These are phyloP conservation scores for Teleogryllus occipitalis DNA, from an alignment of 1,140 invertebrate genomes.

Conservation along the genomic window DNA sequence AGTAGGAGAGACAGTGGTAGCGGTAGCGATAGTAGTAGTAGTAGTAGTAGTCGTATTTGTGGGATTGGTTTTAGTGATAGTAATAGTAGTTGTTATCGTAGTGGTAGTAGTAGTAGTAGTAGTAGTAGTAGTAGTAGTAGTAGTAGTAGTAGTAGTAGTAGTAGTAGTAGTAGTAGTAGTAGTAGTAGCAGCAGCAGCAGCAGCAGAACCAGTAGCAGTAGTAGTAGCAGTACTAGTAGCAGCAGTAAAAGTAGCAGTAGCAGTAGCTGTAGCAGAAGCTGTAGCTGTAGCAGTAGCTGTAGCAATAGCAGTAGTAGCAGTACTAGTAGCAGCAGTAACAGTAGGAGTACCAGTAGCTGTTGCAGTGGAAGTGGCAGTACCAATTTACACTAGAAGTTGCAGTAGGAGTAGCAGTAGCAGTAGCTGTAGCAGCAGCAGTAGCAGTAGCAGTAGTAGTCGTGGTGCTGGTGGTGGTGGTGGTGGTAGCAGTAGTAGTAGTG, in stretches of 20 bases:
- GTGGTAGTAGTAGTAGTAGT: slow-evolving; percentile 7
- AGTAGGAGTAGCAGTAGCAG: background rate
- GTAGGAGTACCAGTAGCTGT: background rate
- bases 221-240: too few relatives aligned
- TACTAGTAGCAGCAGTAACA: background rate
- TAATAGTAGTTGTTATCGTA: background rate
- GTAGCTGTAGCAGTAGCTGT: background rate
- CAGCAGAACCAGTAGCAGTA: too few relatives aligned
- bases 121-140: slow-evolving; percentile 7
- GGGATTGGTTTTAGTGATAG: background rate
- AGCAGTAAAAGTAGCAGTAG: background rate
- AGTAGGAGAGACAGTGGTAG: background rate
- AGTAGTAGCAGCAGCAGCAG: background rate
- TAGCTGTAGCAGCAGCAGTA: background rate
- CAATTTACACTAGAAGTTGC: too few relatives aligned
- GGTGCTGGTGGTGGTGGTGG: too few relatives aligned
- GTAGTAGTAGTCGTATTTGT: background rate
- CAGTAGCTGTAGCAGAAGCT: background rate
- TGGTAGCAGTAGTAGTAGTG: too few relatives aligned
- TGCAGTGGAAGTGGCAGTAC: background rate
- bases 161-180: background rate
- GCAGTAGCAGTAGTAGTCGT: slow-evolving; percentile 2
- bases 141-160: slow-evolving; percentile 6
- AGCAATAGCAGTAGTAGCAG: background rate
- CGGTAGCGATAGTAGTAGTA: background rate